Evolutionary conservation across 2,888 invertebrate genomes (phyloP), one percentile per base, ranked within the genome.

Genomic region (Cosmia trapezina): DNA sequence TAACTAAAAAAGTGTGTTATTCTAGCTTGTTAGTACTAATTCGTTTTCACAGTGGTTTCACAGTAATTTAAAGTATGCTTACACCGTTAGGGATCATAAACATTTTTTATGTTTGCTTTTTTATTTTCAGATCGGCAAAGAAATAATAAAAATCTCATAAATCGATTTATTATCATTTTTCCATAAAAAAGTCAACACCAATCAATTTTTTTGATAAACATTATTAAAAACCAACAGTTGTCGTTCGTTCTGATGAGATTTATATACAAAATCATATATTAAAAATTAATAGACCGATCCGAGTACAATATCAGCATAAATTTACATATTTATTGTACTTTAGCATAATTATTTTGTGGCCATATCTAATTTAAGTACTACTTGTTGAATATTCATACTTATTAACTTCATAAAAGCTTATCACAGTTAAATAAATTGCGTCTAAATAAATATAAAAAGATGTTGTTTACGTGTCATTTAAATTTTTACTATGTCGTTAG

Each of bases 291-390:
- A 78, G 83, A 81, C 76, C 75, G 60, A 65, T 78, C 83, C n/a
- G 49, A 70, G 86, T 88, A 87, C 87, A 89, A 88, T 90, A 92
- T 92, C 90, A 88, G 89, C 89, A 89, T 90, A 88, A 89, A 93
- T 93, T 93, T 78, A 85, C 92, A 93, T 93, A 88, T 93, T 91
- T 91, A 93, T 92, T 89, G 88, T 87, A 82, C 86, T 87, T 88
- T 87, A 89, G 88, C 88, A 88, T 84, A 81, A 86, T 83, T 88
- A 89, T 88, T 89, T 87, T 82, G 87, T 86, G 76, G 81, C 80
- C 76, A 84, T 81, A 76, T 85, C 78, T 81, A 78, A 86, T 81
- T 86, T 86, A 81, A 85, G 82, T 86, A 85, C 73, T 73, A 41
- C 17, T 28, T 68, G 45, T 83, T 86, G 83, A 89, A 88, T 89